These are phyloP conservation scores for Phyllostomus discolor DNA, from an alignment of 2,113 vertebrate species.

Conservation along the genomic window DNA sequence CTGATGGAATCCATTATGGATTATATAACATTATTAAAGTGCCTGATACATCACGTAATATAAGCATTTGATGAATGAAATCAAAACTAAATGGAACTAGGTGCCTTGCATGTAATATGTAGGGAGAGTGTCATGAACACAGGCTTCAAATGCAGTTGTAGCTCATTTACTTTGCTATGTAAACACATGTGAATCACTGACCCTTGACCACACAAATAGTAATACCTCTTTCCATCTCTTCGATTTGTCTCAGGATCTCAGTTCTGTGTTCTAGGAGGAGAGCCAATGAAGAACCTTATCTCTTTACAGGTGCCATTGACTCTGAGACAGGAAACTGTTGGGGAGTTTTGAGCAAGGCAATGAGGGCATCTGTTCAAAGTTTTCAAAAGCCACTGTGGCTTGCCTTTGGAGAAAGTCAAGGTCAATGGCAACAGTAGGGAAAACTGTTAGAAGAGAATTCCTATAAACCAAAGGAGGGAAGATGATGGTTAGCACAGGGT, in stretches of 20 bases:
- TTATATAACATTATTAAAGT: neutral
- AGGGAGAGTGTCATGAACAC: neutral
- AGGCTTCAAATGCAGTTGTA: neutral
- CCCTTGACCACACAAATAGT: neutral
- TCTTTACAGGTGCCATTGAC: neutral
- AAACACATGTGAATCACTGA: neutral
- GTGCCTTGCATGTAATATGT: neutral
- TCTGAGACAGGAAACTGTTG: neutral
- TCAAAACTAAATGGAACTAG: neutral
- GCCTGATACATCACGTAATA: neutral
- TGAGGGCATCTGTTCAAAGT: neutral
- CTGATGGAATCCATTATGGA: neutral
- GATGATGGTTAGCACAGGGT: neutral
- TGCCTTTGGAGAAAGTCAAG: neutral
- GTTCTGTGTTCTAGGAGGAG: neutral
- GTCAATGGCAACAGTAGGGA: too few relatives aligned
- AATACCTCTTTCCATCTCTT: neutral
- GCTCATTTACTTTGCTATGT: neutral
- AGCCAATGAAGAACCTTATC: neutral
- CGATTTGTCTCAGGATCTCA: neutral
- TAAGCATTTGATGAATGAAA: constrained; percentile 23
- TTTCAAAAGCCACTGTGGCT: neutral
- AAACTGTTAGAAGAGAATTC: neutral
- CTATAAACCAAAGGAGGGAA: neutral
- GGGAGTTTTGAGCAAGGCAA: neutral